phyloP scores from a whole-genome alignment of 1,140 invertebrate species.

The Wiebesia pumilae region DNA sequence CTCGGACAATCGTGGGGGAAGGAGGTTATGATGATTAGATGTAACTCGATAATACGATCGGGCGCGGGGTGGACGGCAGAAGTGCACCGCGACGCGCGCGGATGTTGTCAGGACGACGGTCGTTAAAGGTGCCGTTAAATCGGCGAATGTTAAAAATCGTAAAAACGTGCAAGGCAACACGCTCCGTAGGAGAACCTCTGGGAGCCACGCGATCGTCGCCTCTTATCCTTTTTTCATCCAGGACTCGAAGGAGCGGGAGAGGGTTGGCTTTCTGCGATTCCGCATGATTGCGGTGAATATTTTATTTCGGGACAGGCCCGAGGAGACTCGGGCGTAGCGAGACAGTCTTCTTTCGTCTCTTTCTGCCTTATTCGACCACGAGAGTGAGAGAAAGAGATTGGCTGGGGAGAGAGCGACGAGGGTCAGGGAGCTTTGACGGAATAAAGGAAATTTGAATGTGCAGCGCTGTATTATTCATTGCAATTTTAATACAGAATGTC shows the following conservation, averaged over 20 bases:
- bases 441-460: slow-evolving; percentile 53
- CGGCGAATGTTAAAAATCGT: slow-evolving; percentile 70
- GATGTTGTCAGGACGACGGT: slow-evolving; percentile 56
- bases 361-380: neutral
- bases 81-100: slow-evolving; percentile 33
- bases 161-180: slow-evolving; percentile 56
- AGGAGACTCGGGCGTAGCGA: neutral
- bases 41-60: slow-evolving; percentile 72
- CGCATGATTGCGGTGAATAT: slow-evolving; percentile 53
- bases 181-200: neutral
- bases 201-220: neutral
- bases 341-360: neutral
- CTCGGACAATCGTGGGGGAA: neutral
- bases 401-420: neutral
- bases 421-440: slow-evolving; percentile 36
- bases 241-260: neutral
- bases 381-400: slow-evolving; percentile 35
- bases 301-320: slow-evolving; percentile 42
- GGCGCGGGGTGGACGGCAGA: no score
- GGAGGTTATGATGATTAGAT: slow-evolving; percentile 74
- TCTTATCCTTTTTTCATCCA: slow-evolving; percentile 11
- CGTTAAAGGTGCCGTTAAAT: slow-evolving; percentile 74
- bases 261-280: slow-evolving; percentile 38
- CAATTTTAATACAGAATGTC: slow-evolving; percentile 50
- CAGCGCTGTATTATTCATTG: slow-evolving; percentile 51